These are phyloP conservation scores for Paguma larvata DNA, from an alignment of 2,797 vertebrate genomes.

Conservation along the genomic window DNA sequence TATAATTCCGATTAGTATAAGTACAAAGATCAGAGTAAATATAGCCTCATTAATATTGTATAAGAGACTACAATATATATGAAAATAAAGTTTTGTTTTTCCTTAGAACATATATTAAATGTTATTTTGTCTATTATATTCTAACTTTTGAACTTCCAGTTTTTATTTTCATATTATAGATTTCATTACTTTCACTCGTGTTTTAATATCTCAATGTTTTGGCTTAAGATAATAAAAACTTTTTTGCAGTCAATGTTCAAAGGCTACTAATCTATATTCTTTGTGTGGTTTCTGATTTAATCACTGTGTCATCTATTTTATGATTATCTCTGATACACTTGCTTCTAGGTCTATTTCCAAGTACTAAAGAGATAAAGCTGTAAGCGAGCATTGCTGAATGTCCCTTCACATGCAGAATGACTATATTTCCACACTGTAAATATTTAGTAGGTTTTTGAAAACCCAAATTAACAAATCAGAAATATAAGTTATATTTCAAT, in stretches of 20 bases:
- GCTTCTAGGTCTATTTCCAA: background rate
- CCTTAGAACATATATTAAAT: background rate
- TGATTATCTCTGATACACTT: background rate
- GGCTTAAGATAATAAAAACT: background rate
- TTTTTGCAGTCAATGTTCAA: background rate
- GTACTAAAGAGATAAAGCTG: background rate
- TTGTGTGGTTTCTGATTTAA: background rate
- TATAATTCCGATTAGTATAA: background rate
- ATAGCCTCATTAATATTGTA: background rate
- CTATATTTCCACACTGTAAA: background rate
- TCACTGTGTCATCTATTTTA: background rate
- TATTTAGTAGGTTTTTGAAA: background rate
- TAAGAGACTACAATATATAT: background rate
- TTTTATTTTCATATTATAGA: background rate
- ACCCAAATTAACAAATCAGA: background rate
- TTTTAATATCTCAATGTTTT: constrained; percentile 8
- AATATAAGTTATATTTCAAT: background rate
- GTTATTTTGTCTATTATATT: background rate
- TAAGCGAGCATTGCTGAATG: background rate
- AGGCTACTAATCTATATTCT: rapidly evolving
- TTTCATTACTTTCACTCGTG: background rate
- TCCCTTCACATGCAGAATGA: background rate
- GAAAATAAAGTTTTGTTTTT: background rate
- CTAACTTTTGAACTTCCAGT: background rate
- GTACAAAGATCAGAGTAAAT: background rate